phyloP scores from a whole-genome alignment of 2,888 invertebrate species.

The Acanthopleura granulata region DNA sequence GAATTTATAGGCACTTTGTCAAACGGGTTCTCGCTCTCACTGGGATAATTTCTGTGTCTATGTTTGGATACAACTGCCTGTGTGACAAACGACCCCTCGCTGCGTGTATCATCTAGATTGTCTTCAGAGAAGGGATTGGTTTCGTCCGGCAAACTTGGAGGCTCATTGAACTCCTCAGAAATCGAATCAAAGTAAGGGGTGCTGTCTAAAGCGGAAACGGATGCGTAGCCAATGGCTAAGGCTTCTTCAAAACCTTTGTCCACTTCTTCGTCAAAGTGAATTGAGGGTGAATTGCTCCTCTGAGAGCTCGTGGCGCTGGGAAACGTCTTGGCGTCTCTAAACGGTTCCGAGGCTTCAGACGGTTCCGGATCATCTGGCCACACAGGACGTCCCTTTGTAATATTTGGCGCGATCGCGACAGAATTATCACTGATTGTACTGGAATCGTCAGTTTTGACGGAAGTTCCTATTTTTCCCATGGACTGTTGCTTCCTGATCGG shows the following conservation, averaged over 20 bases:
- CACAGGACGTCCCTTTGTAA: not conserved
- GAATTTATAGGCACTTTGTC: conserved; percentile 23
- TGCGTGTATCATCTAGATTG: not conserved
- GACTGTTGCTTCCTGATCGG: conserved; percentile 12
- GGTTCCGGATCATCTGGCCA: not conserved
- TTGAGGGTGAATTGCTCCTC: conserved; percentile 12
- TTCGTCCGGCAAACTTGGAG: conserved; percentile 22
- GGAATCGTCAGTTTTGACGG: not conserved
- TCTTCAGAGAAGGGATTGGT: conserved; percentile 22
- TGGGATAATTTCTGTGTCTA: conserved; percentile 27
- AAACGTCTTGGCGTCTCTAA: not conserved
- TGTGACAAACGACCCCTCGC: conserved; percentile 40
- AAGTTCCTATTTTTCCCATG: not conserved
- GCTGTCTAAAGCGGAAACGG: conserved; percentile 35
- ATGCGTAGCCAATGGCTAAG: conserved; percentile 38
- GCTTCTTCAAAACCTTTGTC: conserved; percentile 56
- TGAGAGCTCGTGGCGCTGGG: not conserved
- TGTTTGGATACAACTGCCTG: conserved; percentile 41
- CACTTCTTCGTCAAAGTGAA: conserved; percentile 47
- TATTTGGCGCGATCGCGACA: not conserved
- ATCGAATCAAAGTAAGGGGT: conserved; percentile 50
- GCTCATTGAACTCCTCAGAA: conserved; percentile 48
- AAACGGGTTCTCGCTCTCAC: conserved; percentile 36
- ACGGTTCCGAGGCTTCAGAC: not conserved
- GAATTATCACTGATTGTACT: not conserved